Percentiles rank a stretch among this genome's conserved stretches.
Evolutionary conservation across 92 coral and sea anemone genomes (phyloP).

Genomic region (Paramuricea clavata): DNA sequence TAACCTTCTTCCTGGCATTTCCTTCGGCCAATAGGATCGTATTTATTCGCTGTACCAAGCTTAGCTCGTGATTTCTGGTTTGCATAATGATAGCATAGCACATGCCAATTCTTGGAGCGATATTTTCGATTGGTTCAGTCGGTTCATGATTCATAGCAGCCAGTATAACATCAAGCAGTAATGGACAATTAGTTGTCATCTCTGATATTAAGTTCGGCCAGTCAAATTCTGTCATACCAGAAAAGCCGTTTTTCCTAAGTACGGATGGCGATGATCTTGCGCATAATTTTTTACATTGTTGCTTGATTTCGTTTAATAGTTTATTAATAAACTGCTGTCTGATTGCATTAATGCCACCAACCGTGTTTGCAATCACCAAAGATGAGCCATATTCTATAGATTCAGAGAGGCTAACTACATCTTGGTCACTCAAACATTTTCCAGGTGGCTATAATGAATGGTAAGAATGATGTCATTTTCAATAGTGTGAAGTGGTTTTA

Average conservation of each 20-base stretch:
- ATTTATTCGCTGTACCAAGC: constrained; percentile 56
- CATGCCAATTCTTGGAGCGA: constrained; percentile 27
- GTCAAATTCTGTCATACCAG: constrained; percentile 29
- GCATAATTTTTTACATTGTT: constrained; percentile 29
- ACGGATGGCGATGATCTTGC: constrained; percentile 25
- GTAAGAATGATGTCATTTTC: no score
- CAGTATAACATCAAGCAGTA: constrained; percentile 26
- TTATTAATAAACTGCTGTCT: constrained; percentile 9
- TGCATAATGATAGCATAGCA: constrained; percentile 57
- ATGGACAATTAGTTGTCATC: constrained; percentile 36
- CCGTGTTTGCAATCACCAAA: not conserved
- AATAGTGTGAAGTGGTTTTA: no score
- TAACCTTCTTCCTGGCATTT: constrained; percentile 65
- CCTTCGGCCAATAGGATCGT: constrained; percentile 64
- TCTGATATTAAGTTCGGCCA: constrained; percentile 37
- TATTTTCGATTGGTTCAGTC: not conserved
- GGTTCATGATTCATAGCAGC: not conserved
- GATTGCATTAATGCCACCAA: constrained; percentile 6
- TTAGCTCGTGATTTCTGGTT: constrained; percentile 62
- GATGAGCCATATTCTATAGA: constrained; percentile 20
- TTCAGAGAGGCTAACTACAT: not conserved
- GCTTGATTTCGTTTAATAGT: constrained; percentile 25
- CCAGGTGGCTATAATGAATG: not conserved
- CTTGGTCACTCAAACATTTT: constrained; percentile 6
- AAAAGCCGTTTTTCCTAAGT: constrained; percentile 4